Base-by-base conservation (phyloP, 2,113 vertebrate genomes). In the Spea multiplicata region DNA sequence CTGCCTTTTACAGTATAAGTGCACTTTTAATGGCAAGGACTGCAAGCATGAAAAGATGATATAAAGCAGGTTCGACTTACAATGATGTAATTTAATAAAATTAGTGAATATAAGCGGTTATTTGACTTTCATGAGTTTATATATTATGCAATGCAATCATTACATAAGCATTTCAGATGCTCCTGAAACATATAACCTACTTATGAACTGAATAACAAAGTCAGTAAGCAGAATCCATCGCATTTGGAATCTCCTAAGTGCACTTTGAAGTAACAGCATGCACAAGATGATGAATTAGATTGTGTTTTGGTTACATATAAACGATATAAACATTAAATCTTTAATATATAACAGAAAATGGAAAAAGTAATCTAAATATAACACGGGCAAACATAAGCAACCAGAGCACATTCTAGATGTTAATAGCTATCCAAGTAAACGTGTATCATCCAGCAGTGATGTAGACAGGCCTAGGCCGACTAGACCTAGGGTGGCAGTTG, bases 51-150 rank as follows among this genome's bases (percentile, higher is more conserved):
- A 67, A 53, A 80, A 80, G 77, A 71, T 79, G 76, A 73, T 79
- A 73, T 79, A 73, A 79, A 73, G 45, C 71, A 68, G 52, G 70
- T 49, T 80, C 64, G 52, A 80, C 77, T 73, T 66, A 65, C 71
- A 73, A 48, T 72, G 62, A 80, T 73, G 71, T 80, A 80, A 80
- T 80, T 80, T 80, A 80, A 80, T 80, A 73, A 79, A 79, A 80
- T 80, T 73, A 80, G 77, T 80, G 71, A 73, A 66, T 80, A 71
- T 73, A 80, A 80, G 71, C 67, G 71, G 62, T 57, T 49, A 73
- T 80, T 80, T 80, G 77, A 80, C 77, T 80, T 80, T 80, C 77
- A 80, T 80, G 77, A 80, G 77, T 80, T 66, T 80, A 67, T 57
- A 73, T 73, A 73, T 80, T 80, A 73, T 80, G 77, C 77, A 73